Base-by-base conservation (phyloP, 2,797 vertebrate genomes). In the Pangasius sanitwongsei region DNA sequence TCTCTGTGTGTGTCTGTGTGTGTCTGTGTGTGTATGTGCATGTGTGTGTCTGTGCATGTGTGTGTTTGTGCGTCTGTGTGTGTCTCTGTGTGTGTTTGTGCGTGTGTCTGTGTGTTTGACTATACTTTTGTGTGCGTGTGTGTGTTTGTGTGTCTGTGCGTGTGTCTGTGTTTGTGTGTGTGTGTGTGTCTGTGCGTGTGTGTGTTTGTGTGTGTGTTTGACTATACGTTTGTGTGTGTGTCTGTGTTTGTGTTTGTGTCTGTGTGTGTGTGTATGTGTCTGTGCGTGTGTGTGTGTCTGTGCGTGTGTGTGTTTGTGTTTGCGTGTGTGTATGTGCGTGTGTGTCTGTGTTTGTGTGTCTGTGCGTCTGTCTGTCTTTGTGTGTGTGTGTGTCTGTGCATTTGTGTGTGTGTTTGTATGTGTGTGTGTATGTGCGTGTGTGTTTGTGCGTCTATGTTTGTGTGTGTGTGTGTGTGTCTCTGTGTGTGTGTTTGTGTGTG, bases 31-130 rank as follows among this genome's bases (percentile, higher is more conserved):
- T 41, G 41, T 41, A 55, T 13, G 55, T 87, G 63, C 70, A n/a
- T 84, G 74, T 84, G 61, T 85, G 48, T 84, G 72, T 72, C 61
- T 48, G 34, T 61, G 81, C 41, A 41, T 83, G 57, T 80, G 74
- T 55, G 44, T 70, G 53, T 57, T 25, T 37, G 9, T 34, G 0
- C 61, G 57, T 53, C n/a, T 13, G 55, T 70, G 50, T 37, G 41
- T 34, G 16, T n/a, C n/a, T n/a, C n/a, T 34, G 0, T 5, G 74
- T 41, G 41, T 41, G 41, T 41, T 59, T 55, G 44, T 70, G 53
- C 41, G 2, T 41, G 41, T 41, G 41, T 41, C 0, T 41, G 41
- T 37, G 1, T 37, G 2, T 37, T 37, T 11, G 55, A n/a, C n/a
- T 5, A 59, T 37, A 37, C 37, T 37, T 41, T 41, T 87, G 72